phyloP scores from a whole-genome alignment of 2,888 invertebrate species.

The Dynastes tityus region DNA sequence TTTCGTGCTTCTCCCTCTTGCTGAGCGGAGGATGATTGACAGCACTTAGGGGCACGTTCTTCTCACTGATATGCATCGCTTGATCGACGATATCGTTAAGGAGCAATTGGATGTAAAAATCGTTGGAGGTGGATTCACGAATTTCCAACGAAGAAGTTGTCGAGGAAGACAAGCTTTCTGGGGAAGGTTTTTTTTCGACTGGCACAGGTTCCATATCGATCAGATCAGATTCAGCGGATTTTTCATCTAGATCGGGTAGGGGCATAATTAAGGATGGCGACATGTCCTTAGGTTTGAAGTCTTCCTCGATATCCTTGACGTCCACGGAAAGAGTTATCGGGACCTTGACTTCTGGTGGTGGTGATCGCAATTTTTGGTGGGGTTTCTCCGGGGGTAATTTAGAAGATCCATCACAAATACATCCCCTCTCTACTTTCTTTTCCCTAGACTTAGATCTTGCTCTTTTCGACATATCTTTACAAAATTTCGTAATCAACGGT shows the following conservation, averaged over 20 bases:
- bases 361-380: background rate
- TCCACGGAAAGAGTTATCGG: background rate
- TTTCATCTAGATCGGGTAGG: background rate
- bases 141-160: background rate
- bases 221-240: background rate
- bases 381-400: background rate
- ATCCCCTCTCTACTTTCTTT: background rate
- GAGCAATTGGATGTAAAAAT: background rate
- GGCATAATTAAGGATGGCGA: background rate
- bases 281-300: background rate
- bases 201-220: background rate
- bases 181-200: background rate
- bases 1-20: background rate
- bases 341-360: conserved; percentile 3
- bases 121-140: background rate
- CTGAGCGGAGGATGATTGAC: background rate
- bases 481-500: background rate
- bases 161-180: background rate
- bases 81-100: conserved; percentile 22
- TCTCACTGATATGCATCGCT: background rate
- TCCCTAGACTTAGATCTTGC: background rate
- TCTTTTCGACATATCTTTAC: background rate
- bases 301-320: background rate
- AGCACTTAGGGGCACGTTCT: background rate
- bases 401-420: conserved; percentile 10